Percentiles rank a stretch among this genome's conserved stretches.
Conservation (phyloP, 2,113 vertebrate genomes). For the Silurus asotus region DNA sequence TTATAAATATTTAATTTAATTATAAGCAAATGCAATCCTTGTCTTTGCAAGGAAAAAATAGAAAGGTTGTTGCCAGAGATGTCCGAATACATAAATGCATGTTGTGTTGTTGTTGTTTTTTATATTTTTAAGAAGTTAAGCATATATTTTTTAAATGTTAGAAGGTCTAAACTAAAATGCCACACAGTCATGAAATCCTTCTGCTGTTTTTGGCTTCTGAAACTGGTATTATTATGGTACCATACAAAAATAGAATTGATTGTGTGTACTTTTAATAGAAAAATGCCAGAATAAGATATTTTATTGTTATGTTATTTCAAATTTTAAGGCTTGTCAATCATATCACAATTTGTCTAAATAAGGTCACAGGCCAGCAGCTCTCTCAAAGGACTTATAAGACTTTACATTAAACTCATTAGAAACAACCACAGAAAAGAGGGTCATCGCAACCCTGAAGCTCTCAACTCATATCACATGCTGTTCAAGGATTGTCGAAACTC, state of each 20-base stretch:
- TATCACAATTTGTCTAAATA: neutral
- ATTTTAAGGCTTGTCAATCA: neutral
- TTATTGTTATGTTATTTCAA: neutral
- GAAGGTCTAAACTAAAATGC: neutral
- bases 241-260: neutral
- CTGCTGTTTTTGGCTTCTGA: neutral
- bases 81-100: neutral
- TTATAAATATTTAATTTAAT: neutral
- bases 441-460: neutral
- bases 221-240: neutral
- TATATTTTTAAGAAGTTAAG: neutral
- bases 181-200: neutral
- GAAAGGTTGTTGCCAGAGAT: neutral
- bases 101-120: neutral
- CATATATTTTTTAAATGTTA: neutral
- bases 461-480: neutral
- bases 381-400: neutral
- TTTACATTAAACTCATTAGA: neutral
- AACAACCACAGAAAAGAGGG: neutral
- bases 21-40: neutral
- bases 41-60: neutral
- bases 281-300: neutral
- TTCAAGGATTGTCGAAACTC: neutral
- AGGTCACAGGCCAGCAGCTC: neutral
- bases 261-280: neutral